phyloP scores from a whole-genome alignment of 2,113 vertebrate genomes.

The Rostratula benghalensis region DNA sequence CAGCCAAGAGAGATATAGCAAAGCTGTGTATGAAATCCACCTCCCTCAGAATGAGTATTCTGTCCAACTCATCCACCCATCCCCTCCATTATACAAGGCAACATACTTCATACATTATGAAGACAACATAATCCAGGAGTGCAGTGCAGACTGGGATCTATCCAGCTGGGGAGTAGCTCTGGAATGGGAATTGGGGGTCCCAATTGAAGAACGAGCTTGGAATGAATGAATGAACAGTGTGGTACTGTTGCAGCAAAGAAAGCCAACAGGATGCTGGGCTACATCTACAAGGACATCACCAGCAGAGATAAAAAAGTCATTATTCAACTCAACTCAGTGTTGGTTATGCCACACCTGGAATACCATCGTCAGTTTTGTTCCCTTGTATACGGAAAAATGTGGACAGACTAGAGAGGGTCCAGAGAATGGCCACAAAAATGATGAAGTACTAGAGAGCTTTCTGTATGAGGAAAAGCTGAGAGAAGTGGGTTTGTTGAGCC shows the following conservation, averaged over 20 bases:
- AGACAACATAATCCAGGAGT: neutral
- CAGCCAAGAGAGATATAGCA: neutral
- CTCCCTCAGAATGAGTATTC: neutral
- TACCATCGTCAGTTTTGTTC: neutral
- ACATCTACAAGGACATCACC: neutral
- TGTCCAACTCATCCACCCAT: neutral
- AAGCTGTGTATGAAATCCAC: neutral
- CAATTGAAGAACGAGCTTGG: neutral
- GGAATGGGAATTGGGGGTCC: neutral
- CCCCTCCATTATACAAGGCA: accelerated
- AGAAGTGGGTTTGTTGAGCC: neutral
- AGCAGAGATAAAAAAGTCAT: neutral
- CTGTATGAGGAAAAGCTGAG: neutral
- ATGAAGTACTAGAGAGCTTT: neutral
- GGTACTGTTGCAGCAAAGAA: neutral
- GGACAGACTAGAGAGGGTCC: neutral
- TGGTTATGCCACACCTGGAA: neutral
- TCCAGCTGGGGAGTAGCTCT: neutral
- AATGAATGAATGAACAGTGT: neutral
- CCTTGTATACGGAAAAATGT: neutral
- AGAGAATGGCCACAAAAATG: neutral
- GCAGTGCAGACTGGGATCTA: neutral
- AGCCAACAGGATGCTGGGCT: neutral
- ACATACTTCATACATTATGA: neutral
- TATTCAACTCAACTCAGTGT: neutral